phyloP scores from a whole-genome alignment of 2,113 vertebrate genomes.

The Psittacus erithacus region DNA sequence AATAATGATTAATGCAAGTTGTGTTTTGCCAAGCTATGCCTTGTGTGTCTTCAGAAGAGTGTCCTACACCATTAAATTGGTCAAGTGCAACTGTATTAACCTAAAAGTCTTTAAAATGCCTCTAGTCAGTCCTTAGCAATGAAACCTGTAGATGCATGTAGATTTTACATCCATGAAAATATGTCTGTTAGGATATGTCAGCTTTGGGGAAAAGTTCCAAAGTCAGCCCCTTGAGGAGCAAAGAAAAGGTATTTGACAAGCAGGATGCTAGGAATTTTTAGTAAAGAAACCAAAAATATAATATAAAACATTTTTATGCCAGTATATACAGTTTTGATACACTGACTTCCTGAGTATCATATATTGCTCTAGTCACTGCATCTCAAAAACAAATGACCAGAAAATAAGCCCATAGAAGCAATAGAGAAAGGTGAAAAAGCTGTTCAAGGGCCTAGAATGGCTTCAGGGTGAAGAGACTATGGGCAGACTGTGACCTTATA shows the following conservation, averaged over 20 bases:
- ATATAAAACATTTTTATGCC: background rate
- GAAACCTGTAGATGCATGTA: background rate
- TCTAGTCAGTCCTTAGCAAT: background rate
- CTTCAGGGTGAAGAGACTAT: background rate
- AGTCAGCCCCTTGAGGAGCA: background rate
- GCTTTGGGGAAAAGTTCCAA: background rate
- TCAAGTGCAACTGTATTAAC: background rate
- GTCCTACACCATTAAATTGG: background rate
- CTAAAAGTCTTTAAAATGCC: background rate
- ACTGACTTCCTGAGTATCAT: background rate
- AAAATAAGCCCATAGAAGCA: background rate
- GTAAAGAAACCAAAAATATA: background rate
- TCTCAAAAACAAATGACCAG: background rate
- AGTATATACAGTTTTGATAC: background rate
- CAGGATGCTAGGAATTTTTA: background rate
- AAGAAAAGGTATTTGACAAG: background rate
- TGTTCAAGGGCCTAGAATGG: background rate
- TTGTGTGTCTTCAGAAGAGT: background rate
- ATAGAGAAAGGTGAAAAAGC: background rate
- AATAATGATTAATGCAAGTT: background rate
- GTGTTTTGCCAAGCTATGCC: background rate
- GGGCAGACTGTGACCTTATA: background rate
- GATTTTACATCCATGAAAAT: background rate
- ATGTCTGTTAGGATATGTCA: background rate
- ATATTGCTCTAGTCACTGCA: background rate